Evolutionary conservation across 2,888 invertebrate genomes (phyloP), one percentile per base, ranked within the genome.

Genomic region (Pogonocherus hispidulus): DNA sequence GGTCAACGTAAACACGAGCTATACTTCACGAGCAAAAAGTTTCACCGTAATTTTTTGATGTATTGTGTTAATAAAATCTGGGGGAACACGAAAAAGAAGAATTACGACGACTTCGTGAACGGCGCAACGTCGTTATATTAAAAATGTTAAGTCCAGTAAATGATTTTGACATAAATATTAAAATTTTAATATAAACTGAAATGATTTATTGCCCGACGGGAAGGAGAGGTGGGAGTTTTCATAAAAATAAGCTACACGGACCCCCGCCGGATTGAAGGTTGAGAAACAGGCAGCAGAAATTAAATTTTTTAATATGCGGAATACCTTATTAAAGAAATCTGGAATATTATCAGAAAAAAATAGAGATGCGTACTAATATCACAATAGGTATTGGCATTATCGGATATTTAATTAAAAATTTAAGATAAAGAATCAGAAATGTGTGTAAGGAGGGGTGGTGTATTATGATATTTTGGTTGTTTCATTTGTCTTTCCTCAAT

Each of bases 131-230:
- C 70, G 64, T 54, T 66, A 70, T 74, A 73, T 74, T 66, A 73
- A 72, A 73, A 74, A 73, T 67, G 72, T 71, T 66, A 63, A 75
- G 69, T 68, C 44, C 54, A 69, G 63, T 73, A 72, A 74, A 76
- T 76, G 77, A 77, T 77, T 77, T 76, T 70, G 77, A 75, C 78
- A 77, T 76, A 74, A 76, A 78, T 79, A 79, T 79, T 78, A 78
- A 77, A 78, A 77, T 78, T 78, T 78, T 78, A 78, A 79, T 79
- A 77, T 74, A 72, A 76, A 69, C 71, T 52, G 70, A 51, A 67
- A 66, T 73, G 75, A 75, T 75, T 75, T 77, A 75, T 77, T 71
- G 69, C 67, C 35, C 72, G 35, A 37, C 47, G 66, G 64, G 69
- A 62, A 68, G 67, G 70, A 71, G 67, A 64, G 63, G 66, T 69